Conservation (phyloP, 2,888 invertebrate genomes). For the Balanococcus diminutus region DNA sequence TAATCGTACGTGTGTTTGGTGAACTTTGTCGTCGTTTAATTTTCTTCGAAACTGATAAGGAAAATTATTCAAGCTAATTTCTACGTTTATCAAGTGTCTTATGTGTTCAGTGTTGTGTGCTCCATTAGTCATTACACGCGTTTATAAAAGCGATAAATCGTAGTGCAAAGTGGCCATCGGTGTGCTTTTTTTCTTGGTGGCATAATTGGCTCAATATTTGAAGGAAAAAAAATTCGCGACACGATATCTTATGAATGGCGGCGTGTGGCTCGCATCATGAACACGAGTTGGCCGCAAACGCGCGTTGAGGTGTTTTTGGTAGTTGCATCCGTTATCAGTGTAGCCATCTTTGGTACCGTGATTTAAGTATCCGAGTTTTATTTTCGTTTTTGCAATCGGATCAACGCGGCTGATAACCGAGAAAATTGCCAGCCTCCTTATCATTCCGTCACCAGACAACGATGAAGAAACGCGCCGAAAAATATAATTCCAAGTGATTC, state of each 20-base stretch:
- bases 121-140: not conserved
- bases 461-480: not conserved
- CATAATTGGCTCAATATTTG: not conserved
- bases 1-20: not conserved
- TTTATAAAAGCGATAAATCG: not conserved
- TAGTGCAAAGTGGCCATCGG: not conserved
- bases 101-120: not conserved
- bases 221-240: not conserved
- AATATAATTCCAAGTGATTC: not conserved
- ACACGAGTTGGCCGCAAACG: not conserved
- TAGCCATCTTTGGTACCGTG: not conserved
- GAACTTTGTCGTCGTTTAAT: not conserved
- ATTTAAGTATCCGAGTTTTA: not conserved
- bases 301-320: not conserved
- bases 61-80: not conserved
- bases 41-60: not conserved
- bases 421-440: not conserved
- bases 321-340: slow-evolving; percentile 25
- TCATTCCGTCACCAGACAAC: not conserved
- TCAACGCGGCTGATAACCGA: not conserved
- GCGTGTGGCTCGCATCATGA: not conserved
- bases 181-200: not conserved
- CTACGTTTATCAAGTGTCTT: no score
- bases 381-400: not conserved
- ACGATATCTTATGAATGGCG: not conserved